Conservation (phyloP, 2,113 vertebrate species). For the Tragulus kanchil region DNA sequence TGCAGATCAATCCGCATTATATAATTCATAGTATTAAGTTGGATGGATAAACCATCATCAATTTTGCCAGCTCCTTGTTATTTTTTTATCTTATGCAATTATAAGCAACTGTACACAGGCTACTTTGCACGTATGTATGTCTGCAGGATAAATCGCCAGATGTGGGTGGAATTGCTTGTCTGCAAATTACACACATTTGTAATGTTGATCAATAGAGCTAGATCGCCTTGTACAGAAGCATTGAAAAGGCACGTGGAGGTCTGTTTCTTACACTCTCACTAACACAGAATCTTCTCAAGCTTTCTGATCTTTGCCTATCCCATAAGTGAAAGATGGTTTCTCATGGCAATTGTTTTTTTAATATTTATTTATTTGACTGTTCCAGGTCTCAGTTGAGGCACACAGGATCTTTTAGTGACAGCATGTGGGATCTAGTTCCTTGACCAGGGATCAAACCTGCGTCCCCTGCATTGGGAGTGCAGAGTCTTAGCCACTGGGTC, state of each 20-base stretch:
- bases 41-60: background rate
- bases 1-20: background rate
- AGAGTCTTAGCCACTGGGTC: too few species aligned
- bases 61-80: background rate
- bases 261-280: background rate
- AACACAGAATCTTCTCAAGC: background rate
- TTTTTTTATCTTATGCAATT: background rate
- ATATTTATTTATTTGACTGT: too few species aligned
- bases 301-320: background rate
- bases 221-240: background rate
- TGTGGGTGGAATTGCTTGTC: background rate
- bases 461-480: too few species aligned
- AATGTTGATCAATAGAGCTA: background rate
- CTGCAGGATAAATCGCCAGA: background rate
- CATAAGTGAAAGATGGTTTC: background rate
- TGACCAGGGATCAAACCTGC: too few species aligned
- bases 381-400: background rate
- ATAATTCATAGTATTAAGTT: background rate
- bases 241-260: background rate
- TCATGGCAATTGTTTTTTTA: background rate
- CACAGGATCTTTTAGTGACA: too few species aligned
- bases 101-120: background rate
- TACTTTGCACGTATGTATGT: background rate
- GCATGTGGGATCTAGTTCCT: too few species aligned
- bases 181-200: background rate